Evolutionary conservation across 2,113 vertebrate species (phyloP), one percentile per base, ranked within the genome.

Genomic region (Elgaria multicarinata): DNA sequence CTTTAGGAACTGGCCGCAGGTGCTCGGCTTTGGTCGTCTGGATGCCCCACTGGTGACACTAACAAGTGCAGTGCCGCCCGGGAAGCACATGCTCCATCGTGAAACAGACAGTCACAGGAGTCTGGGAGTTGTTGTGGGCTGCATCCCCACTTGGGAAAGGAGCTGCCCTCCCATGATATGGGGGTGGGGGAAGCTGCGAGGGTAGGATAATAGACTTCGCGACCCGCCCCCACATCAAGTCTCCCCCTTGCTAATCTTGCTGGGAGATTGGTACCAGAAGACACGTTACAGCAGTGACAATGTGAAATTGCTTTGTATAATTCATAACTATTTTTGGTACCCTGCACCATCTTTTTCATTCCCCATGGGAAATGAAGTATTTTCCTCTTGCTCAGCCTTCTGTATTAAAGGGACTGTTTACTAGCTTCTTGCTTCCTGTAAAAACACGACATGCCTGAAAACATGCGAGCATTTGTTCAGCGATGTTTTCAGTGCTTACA

Each of bases 331-430:
- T 84, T 50, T 66, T 88, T 62, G 58, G 36, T 91, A 46, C 42
- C 58, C 46, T 87, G 50, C 50, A 90, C 31, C 26, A 66, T 22
- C 24, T 88, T 83, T 89, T 69, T 3, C 3, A 71, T 31, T 93
- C 78, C 67, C 83, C 88, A 0, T 2, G 66, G 80, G 71, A 92
- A 50, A 0, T 4, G 69, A 42, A 0, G 0, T 89, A 87, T 72
- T 33, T 89, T 62, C 80, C 28, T 85, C 31, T 74, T 33, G 10
- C 69, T 24, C 69, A 26, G 72, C 62, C 9, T 66, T 71, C 67
- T 89, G 62, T 85, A 69, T 82, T 44, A 88, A 92, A 91, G 76
- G 44, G 79, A 69, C 7, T 85, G 22, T 89, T 92, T 92, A 80
- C 76, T 89, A 12, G 0, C 84, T 92, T 62, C 12, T 95, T 42